These are phyloP conservation scores for Autographa pulchrina DNA, from an alignment of 2,888 invertebrate genomes.

Conservation along the genomic window DNA sequence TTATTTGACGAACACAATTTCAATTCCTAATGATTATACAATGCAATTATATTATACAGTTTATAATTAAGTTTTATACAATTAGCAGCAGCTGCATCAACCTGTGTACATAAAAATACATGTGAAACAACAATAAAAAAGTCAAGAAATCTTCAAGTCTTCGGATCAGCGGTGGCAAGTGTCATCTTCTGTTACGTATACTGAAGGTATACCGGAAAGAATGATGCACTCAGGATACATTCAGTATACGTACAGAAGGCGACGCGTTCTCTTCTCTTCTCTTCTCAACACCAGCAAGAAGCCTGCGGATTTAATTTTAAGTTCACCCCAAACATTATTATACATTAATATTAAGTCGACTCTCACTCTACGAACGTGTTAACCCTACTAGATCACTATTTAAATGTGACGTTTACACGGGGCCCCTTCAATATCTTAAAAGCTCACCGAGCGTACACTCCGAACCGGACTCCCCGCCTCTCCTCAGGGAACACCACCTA, in stretches of 20 bases:
- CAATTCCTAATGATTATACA: neutral
- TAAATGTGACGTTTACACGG: conserved; percentile 73
- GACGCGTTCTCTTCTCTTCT: conserved; percentile 89
- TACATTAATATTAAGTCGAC: conserved; percentile 39
- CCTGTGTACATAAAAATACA: conserved; percentile 7
- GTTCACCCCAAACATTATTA: conserved; percentile 32
- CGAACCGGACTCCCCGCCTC: conserved; percentile 67
- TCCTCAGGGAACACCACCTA: conserved; percentile 83
- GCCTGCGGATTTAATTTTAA: conserved; percentile 51
- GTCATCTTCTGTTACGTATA: conserved; percentile 99
- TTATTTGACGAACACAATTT: neutral
- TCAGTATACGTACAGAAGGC: conserved; percentile 99
- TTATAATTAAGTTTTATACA: neutral
- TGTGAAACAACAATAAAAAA: conserved; percentile 25
- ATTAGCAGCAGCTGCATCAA: neutral
- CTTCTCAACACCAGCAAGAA: conserved; percentile 66
- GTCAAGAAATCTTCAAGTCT: conserved; percentile 59
- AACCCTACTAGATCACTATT: conserved; percentile 64
- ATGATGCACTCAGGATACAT: conserved; percentile 99
- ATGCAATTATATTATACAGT: neutral
- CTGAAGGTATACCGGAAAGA: conserved; percentile 99
- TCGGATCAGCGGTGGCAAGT: conserved; percentile 87
- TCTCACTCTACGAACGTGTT: conserved; percentile 47
- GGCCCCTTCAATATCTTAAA: conserved; percentile 82
- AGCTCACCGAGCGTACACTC: conserved; percentile 78